A percentile compares a stretch with the other conserved stretches of the same genome.
These are phyloP conservation scores for Pygathrix nemaeus DNA, from an alignment of 2,113 vertebrate genomes.

Conservation along the genomic window DNA sequence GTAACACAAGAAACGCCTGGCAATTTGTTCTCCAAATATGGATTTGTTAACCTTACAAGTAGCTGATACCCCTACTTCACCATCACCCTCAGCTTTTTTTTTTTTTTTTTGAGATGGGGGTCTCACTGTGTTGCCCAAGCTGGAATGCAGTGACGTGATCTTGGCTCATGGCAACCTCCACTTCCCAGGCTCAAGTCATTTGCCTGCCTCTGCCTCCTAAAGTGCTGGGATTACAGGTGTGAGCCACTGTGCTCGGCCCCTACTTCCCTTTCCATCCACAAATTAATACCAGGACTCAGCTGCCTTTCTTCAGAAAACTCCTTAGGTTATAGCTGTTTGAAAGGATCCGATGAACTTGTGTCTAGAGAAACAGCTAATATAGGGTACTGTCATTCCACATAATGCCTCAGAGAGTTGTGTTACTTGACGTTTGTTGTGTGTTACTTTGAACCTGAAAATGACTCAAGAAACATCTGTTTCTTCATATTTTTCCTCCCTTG, in stretches of 20 bases:
- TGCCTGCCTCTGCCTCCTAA: too few species aligned
- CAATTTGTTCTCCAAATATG: neutral
- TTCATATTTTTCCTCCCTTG: neutral
- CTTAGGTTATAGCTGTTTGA: slow-evolving; percentile 65
- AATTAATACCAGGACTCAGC: slow-evolving; percentile 70
- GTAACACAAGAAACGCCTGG: neutral
- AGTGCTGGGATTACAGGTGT: too few species aligned
- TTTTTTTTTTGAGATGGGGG: too few species aligned
- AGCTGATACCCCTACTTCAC: slow-evolving; percentile 51
- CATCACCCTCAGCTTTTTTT: too few species aligned
- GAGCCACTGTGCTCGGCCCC: too few species aligned
- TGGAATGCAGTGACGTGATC: too few species aligned
- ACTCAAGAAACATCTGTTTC: neutral
- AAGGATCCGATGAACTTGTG: slow-evolving; percentile 66
- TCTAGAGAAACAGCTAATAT: slow-evolving; percentile 71
- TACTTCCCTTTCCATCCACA: slow-evolving; percentile 62
- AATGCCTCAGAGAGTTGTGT: neutral
- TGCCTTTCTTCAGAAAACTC: slow-evolving; percentile 44
- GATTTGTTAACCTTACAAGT: slow-evolving; percentile 73
- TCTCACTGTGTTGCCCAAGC: too few species aligned
- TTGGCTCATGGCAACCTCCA: too few species aligned
- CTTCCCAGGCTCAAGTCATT: too few species aligned
- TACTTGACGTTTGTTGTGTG: neutral
- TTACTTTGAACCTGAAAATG: slow-evolving; percentile 46
- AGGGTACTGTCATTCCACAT: slow-evolving; percentile 34